Conservation (phyloP, 2,797 vertebrate species). For the Pyrocephalus nanus region DNA sequence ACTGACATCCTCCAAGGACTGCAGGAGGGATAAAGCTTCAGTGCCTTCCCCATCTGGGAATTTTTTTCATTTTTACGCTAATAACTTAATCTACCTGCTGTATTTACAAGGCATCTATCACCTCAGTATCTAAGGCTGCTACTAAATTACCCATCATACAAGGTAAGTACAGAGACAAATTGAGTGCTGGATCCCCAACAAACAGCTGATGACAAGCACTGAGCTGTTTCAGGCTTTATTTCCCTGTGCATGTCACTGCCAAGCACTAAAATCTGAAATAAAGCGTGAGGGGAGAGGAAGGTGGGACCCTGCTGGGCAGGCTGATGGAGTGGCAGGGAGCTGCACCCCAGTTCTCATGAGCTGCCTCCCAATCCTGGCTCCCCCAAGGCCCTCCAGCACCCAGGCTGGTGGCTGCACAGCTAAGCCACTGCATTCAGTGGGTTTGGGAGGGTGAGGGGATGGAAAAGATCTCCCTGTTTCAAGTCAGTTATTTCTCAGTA, state of each 20-base stretch:
- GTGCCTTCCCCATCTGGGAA: neutral
- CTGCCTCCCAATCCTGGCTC: neutral
- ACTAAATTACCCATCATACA: neutral
- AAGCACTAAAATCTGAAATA: neutral
- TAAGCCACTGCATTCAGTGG: neutral
- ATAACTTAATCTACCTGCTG: neutral
- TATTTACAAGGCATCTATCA: constrained; percentile 13
- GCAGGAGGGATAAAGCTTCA: neutral
- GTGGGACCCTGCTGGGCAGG: neutral
- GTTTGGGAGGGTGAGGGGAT: neutral
- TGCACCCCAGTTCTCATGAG: neutral
- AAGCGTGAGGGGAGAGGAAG: neutral
- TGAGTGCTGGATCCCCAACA: neutral
- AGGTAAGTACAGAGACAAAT: neutral
- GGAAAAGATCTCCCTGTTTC: neutral
- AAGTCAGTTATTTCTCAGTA: neutral
- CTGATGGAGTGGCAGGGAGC: neutral
- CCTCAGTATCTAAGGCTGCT: neutral
- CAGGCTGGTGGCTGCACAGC: neutral
- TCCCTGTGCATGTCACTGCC: neutral
- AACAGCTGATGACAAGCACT: neutral
- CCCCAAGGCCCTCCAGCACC: neutral
- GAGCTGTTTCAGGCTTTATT: neutral
- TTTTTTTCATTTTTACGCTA: neutral
- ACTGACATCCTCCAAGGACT: neutral